Conservation (phyloP, 1,140 invertebrate genomes). For the Pseudobourletiella spinata region DNA sequence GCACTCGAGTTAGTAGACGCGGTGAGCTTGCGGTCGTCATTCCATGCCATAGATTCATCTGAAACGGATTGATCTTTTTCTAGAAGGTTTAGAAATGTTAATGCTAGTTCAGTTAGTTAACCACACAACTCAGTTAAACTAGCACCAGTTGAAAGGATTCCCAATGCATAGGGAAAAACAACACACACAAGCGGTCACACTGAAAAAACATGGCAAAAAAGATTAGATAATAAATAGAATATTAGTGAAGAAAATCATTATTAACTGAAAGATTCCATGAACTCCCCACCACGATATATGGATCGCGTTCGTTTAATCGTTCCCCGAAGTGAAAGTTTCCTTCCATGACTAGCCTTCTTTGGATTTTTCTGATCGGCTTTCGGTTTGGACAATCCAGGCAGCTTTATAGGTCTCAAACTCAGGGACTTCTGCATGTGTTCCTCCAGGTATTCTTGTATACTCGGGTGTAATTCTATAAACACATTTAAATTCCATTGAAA, state of each 20-base stretch:
- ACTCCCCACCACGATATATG: conserved; percentile 44
- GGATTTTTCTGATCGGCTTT: conserved; percentile 5
- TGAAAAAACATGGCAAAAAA: no score
- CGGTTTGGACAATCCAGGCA: conserved; percentile 43
- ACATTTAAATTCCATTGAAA: no score
- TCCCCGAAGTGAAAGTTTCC: conserved; percentile 71
- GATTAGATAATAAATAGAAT: no score
- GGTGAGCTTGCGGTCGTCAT: conserved; percentile 19
- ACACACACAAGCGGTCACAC: no score
- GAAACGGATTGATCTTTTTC: conserved; percentile 3
- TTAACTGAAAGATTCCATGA: conserved; percentile 53
- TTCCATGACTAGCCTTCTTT: conserved; percentile 6
- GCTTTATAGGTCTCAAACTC: conserved; percentile 53
- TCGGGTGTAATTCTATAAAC: conserved; percentile 58
- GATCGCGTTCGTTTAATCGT: conserved; percentile 79
- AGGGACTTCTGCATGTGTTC: conserved; percentile 74
- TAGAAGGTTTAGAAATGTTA: not conserved
- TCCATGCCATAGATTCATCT: conserved; percentile 20
- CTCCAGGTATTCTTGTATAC: conserved; percentile 78
- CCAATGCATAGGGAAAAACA: no score
- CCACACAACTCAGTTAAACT: no score
- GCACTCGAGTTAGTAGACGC: conserved; percentile 15
- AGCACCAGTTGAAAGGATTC: no score
- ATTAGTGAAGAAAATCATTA: conserved; percentile 37
- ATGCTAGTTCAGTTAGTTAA: no score